phyloP scores from a whole-genome alignment of 2,888 invertebrate genomes.

The Caenorhabditis drosophilae region DNA sequence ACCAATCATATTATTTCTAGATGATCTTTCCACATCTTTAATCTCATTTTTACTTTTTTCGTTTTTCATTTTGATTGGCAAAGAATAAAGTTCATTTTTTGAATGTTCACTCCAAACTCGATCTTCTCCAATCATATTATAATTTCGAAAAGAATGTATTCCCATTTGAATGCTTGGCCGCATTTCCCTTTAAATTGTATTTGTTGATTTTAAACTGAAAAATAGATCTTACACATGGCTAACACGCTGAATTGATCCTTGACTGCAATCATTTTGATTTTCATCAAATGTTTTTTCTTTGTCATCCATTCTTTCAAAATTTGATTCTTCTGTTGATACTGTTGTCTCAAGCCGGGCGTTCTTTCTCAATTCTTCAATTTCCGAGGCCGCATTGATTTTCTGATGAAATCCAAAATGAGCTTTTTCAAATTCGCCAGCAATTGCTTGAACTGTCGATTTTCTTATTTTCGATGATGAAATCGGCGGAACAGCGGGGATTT shows the following conservation, averaged over 20 bases:
- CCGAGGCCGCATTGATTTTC: constrained; percentile 23
- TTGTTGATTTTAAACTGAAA: no score
- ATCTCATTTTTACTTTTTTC: background rate
- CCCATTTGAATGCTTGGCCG: constrained; percentile 33
- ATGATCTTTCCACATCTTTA: background rate
- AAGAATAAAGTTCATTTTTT: constrained; percentile 18
- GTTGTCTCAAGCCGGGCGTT: no score
- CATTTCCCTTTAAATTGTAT: constrained; percentile 32
- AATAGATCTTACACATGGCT: constrained; percentile 11
- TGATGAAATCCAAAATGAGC: constrained; percentile 25
- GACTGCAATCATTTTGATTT: constrained; percentile 22
- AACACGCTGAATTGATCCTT: constrained; percentile 20
- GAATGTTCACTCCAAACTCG: background rate
- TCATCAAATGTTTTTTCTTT: constrained; percentile 13
- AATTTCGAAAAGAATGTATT: constrained; percentile 12
- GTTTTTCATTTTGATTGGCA: constrained; percentile 7
- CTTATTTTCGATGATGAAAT: background rate
- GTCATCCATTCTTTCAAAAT: no score
- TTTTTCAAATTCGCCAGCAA: constrained; percentile 24
- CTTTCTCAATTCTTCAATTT: constrained; percentile 17
- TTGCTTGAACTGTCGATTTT: background rate
- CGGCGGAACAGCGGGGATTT: constrained; percentile 4
- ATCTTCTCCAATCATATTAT: constrained; percentile 1
- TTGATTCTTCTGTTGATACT: background rate
- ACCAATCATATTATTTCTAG: background rate